Base-by-base conservation (phyloP, 2,113 vertebrate genomes). In the Tachycineta bicolor region DNA sequence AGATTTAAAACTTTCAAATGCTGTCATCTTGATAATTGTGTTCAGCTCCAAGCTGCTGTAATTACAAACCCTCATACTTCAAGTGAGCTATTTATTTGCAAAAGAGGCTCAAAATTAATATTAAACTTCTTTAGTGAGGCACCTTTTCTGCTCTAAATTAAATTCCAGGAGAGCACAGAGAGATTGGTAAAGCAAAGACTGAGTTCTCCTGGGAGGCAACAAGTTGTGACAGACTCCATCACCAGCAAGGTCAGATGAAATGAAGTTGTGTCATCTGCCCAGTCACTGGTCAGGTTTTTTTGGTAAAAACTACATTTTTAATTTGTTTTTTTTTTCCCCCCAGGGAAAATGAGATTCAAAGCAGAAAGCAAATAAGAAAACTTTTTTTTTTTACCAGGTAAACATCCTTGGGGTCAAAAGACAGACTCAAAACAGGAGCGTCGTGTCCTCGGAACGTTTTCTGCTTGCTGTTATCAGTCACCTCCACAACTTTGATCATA, bases 401-500 rank as follows among this genome's bases (percentile, higher is more conserved):
- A 70, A 98, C 91, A 81, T 99, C 98, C 85, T 97, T 98, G 31
- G 99, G 99, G 97, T 99, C 99, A 97, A 99, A 99, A 79, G 98
- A 93, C 63, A 99, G 98, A 62, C 99, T 99, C 92, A 99, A 96
- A 62, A 99, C 98, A 31, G 99, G 99, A 6, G 99, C 99, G 11
- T 99, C 98, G 0, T 99, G 99, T 44, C 99, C 99, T 83, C 99
- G 98, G 41, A 99, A 98, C 2, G 99, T 99, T 95, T 99, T 99
- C 98, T 99, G 99, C 78, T 98, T 98, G 97, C 99, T 99, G 97
- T 98, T 99, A 95, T 99, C 99, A 17, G 96, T n/a, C 92, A 99
- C 98, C 83, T 99, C 98, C 95, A 99, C 98, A 82, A 99, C 98
- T 97, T 99, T 99, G 85, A 99, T 97, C 97, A 99, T 88, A 89